Evolutionary conservation across 2,797 vertebrate genomes (phyloP), one percentile per base, ranked within the genome.

Genomic region (Bucorvus abyssinicus): DNA sequence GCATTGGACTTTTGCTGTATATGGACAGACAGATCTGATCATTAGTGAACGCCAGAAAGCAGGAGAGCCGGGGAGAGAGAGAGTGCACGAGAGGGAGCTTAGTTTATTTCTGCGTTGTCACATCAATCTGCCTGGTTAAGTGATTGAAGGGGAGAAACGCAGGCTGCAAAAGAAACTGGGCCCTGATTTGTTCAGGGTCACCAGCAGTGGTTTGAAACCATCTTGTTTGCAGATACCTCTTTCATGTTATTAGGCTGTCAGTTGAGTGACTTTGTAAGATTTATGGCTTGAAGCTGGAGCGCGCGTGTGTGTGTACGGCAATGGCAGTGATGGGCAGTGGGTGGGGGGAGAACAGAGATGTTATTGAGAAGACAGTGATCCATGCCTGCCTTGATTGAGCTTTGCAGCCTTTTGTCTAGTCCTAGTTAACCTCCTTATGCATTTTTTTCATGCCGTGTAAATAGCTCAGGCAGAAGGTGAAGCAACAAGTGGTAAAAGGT

Each of bases 181-280:
- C 96, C 97, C 97, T 96, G 97, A 98, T 98, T 98, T 97, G 97
- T 98, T 97, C 97, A 94, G 98, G 98, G 98, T 98, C 98, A 98
- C 34, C 94, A 97, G 95, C 94, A 71, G 82, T 84, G 94, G 96
- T 97, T 97, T 89, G 61, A 98, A 97, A 97, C 97, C 97, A 97
- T 98, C 97, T 98, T 98, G 97, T 97, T 97, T 97, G 96, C 94
- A 97, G 97, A 98, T 96, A 94, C 91, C 90, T 96, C 97, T 97
- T 98, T 98, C 95, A 96, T 97, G 96, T 97, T 96, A 96, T 98
- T 97, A 97, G 96, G 90, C 97, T 98, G 97, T 97, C 97, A 97
- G 94, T 59, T 91, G 91, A 95, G 96, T 90, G 97, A 94, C 93
- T 92, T n/a, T 19, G 53, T 90, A 95, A 97, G 97, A 98, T 97